Percentiles rank a stretch among this genome's conserved stretches.
Conservation (phyloP, 2,888 invertebrate species). For the Coremacera marginata region DNA sequence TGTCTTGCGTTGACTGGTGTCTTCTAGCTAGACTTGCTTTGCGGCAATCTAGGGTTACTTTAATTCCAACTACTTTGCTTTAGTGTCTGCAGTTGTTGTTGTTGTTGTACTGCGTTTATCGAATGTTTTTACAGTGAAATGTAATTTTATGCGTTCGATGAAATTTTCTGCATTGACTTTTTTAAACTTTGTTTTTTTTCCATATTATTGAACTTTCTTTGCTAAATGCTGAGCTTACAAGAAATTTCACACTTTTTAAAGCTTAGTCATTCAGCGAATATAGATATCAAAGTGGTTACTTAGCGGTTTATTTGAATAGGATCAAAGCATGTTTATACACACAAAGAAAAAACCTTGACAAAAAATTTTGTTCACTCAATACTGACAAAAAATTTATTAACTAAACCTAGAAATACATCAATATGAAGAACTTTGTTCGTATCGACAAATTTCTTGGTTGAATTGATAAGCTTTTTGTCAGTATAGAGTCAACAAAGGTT, state of each 20-base stretch:
- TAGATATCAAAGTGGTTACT: no score
- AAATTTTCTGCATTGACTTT: not conserved
- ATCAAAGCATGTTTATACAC: no score
- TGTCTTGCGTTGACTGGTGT: not conserved
- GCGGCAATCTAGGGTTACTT: conserved; percentile 26
- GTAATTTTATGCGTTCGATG: conserved; percentile 30
- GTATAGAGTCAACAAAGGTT: no score
- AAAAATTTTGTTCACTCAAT: no score
- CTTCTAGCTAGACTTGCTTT: not conserved
- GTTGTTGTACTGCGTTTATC: conserved; percentile 8
- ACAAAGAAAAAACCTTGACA: no score
- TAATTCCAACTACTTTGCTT: conserved; percentile 25
- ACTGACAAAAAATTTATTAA: no score
- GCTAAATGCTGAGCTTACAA: conserved; percentile 29
- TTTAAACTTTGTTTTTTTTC: not conserved
- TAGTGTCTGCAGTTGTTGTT: conserved; percentile 6
- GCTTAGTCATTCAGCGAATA: not conserved
- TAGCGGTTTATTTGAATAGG: no score
- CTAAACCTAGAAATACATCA: no score
- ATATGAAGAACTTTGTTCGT: no score
- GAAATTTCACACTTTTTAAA: conserved; percentile 24
- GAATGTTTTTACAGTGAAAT: conserved; percentile 27
- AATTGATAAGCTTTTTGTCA: no score
- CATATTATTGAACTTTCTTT: not conserved
- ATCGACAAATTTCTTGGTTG: no score